A percentile compares a stretch with the other conserved stretches of the same genome.
Conservation (phyloP, 2,797 vertebrate genomes). For the Nyctalus aviator region DNA sequence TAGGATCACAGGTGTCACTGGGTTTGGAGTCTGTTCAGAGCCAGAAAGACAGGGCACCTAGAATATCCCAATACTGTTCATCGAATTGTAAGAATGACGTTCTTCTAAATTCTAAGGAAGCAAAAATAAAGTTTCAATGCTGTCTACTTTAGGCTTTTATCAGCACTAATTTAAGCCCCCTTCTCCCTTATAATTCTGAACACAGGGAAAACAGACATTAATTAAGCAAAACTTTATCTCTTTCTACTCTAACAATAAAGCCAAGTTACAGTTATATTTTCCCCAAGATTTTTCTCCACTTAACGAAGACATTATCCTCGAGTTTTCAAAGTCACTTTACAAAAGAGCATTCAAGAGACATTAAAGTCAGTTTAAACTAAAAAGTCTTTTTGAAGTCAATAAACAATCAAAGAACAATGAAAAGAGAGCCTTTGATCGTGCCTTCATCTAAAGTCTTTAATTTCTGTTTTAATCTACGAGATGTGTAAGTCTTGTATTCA, state of each 20-base stretch:
- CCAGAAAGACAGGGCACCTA: neutral
- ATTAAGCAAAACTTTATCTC: slow-evolving; percentile 89
- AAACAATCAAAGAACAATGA: slow-evolving; percentile 93
- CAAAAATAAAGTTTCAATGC: slow-evolving; percentile 73
- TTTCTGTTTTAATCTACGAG: slow-evolving; percentile 91
- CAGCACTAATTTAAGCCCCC: slow-evolving; percentile 85
- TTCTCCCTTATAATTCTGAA: slow-evolving; percentile 84
- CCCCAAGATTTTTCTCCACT: slow-evolving; percentile 87
- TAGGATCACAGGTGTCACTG: rapidly evolving
- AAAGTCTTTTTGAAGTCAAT: slow-evolving; percentile 92
- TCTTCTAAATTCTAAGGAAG: slow-evolving; percentile 34
- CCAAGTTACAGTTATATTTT: slow-evolving; percentile 87
- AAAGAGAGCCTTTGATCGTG: slow-evolving; percentile 90
- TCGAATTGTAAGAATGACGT: neutral
- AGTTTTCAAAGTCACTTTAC: slow-evolving; percentile 92
- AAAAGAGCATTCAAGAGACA: slow-evolving; percentile 91
- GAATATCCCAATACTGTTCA: neutral
- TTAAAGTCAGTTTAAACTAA: slow-evolving; percentile 91
- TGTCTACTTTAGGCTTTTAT: slow-evolving; percentile 84
- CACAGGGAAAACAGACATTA: slow-evolving; percentile 87
- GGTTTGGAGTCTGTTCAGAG: neutral
- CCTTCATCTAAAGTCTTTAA: slow-evolving; percentile 89
- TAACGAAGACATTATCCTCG: slow-evolving; percentile 91
- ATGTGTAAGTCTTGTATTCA: slow-evolving; percentile 86
- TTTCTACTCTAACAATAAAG: slow-evolving; percentile 88